Conservation (phyloP, 1,140 invertebrate species). For the Meteorus sp. region DNA sequence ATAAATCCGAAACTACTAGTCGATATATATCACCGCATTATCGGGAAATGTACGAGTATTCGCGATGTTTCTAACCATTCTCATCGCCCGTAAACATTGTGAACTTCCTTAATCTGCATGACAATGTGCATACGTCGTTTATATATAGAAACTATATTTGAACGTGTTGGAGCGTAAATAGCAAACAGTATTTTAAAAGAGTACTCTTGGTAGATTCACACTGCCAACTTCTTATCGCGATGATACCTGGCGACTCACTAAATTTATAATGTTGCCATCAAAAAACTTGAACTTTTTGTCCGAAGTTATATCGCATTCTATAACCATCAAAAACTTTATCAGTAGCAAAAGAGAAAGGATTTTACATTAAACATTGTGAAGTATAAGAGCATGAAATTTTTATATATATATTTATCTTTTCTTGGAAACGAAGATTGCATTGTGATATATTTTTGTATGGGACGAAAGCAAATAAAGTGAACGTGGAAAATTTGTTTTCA, state of each 20-base stretch:
- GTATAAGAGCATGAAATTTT: too few relatives aligned
- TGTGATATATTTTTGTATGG: too few relatives aligned
- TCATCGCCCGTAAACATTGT: conserved; percentile 16
- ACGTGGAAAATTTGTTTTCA: background rate
- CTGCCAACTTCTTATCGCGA: background rate
- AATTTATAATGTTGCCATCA: conserved; percentile 2
- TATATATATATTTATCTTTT: too few relatives aligned
- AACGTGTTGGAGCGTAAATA: background rate
- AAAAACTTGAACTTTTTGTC: conserved; percentile 9
- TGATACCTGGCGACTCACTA: background rate
- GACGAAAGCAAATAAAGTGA: background rate
- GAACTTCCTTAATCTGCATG: conserved; percentile 28
- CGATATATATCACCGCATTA: conserved; percentile 8
- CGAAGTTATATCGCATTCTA: background rate
- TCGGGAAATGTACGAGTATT: conserved; percentile 27
- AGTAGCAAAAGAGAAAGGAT: background rate
- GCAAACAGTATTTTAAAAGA: conserved; percentile 5
- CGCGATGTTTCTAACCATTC: background rate
- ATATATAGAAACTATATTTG: conserved; percentile 10
- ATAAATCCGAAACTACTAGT: background rate
- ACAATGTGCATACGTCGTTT: too few relatives aligned
- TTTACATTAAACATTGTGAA: too few relatives aligned
- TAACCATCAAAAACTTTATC: background rate
- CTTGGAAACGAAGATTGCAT: too few relatives aligned
- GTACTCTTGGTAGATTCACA: background rate